Percentiles rank a stretch among this genome's conserved stretches.
phyloP scores from a whole-genome alignment of 2,113 vertebrate species.

The Bolborhynchus lineola region DNA sequence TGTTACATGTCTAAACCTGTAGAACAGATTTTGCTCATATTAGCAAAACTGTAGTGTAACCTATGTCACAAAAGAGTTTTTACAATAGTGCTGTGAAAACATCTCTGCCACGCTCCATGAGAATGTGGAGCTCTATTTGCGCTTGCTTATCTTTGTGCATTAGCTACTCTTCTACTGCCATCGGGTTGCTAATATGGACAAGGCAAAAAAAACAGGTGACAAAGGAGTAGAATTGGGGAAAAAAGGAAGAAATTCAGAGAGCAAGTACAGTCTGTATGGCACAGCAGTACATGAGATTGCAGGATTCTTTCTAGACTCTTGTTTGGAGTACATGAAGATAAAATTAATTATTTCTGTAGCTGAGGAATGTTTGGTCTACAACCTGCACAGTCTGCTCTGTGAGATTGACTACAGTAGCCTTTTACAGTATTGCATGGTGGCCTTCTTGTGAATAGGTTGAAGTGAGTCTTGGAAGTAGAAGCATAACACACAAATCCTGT shows the following conservation, averaged over 20 bases:
- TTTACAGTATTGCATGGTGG: neutral
- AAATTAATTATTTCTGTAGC: neutral
- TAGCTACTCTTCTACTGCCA: neutral
- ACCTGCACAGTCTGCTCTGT: neutral
- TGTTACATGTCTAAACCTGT: neutral
- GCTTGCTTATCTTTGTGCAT: neutral
- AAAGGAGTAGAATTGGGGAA: neutral
- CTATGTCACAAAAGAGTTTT: neutral
- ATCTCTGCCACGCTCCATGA: neutral
- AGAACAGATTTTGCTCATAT: neutral
- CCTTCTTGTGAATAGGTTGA: neutral
- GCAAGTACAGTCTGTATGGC: neutral
- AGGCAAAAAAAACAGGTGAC: neutral
- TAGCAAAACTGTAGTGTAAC: neutral
- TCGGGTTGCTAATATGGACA: neutral
- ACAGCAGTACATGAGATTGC: neutral
- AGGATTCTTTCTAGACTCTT: neutral
- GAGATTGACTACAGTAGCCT: neutral
- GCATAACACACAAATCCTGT: accelerated
- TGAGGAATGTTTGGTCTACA: neutral
- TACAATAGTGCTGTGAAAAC: neutral
- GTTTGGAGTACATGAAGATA: neutral
- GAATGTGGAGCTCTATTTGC: neutral
- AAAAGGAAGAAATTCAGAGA: neutral
- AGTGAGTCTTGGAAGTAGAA: neutral